phyloP scores from a whole-genome alignment of 2,113 vertebrate genomes.

The Leptocoma aspasia region DNA sequence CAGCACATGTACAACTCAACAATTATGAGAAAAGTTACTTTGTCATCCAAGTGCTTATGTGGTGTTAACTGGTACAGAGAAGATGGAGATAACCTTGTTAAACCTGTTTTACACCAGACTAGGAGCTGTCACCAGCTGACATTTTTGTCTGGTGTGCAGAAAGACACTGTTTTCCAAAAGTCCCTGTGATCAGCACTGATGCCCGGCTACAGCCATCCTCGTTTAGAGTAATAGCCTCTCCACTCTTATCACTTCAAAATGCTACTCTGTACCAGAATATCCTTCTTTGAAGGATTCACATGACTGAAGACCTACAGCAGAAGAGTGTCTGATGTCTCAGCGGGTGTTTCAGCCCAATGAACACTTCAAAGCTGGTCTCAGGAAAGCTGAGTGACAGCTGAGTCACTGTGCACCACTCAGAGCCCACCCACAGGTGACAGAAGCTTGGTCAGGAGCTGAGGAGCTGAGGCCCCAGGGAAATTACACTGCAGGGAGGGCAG shows the following conservation, averaged over 20 bases:
- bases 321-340: neutral
- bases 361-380: neutral
- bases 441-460: neutral
- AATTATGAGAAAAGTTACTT: neutral
- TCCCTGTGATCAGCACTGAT: neutral
- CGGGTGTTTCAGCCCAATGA: neutral
- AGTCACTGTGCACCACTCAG: neutral
- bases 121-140: neutral
- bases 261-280: neutral
- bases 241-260: neutral
- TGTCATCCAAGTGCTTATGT: neutral
- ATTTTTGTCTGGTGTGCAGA: neutral
- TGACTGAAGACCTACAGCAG: neutral
- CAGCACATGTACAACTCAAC: neutral
- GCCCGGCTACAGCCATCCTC: neutral
- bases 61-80: neutral
- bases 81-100: neutral
- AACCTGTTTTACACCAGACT: neutral
- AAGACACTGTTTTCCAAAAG: neutral
- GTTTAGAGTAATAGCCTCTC: neutral
- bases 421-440: neutral
- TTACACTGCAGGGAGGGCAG: neutral
- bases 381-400: neutral
- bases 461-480: neutral
- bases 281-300: neutral